phyloP scores from a whole-genome alignment of 2,888 invertebrate species.

The Sarcophaga variegata region DNA sequence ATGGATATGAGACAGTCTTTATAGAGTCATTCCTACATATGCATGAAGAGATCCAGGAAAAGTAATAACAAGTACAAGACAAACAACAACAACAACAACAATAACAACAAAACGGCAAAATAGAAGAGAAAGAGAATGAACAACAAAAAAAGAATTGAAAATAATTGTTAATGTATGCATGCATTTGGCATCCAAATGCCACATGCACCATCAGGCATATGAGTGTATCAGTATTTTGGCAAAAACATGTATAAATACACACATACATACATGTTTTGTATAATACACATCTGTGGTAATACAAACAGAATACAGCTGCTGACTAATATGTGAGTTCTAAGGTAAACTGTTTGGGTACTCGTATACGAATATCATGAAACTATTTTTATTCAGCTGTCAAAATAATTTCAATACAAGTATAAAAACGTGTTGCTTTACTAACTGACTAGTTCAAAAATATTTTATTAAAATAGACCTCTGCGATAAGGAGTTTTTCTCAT shows the following conservation, averaged over 20 bases:
- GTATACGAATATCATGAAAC: too few species aligned
- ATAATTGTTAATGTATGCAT: constrained; percentile 14
- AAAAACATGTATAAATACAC: constrained; percentile 14
- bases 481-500: too few species aligned
- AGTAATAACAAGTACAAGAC: not conserved
- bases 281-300: too few species aligned
- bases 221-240: constrained; percentile 12
- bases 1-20: not conserved
- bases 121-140: not conserved
- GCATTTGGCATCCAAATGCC: constrained; percentile 51
- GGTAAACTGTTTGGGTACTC: too few species aligned
- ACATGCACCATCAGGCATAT: constrained; percentile 44
- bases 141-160: not conserved
- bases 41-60: constrained; percentile 3
- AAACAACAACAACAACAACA: not conserved
- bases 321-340: too few species aligned
- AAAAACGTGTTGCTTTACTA: too few species aligned
- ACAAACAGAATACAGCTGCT: too few species aligned
- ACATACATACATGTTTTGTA: too few species aligned
- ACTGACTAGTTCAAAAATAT: too few species aligned
- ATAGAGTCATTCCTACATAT: not conserved
- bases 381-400: too few species aligned
- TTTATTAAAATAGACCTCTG: too few species aligned
- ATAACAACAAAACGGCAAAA: not conserved
- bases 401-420: too few species aligned